Conservation (phyloP, 2,888 invertebrate genomes). For the Cremastinae sp. region DNA sequence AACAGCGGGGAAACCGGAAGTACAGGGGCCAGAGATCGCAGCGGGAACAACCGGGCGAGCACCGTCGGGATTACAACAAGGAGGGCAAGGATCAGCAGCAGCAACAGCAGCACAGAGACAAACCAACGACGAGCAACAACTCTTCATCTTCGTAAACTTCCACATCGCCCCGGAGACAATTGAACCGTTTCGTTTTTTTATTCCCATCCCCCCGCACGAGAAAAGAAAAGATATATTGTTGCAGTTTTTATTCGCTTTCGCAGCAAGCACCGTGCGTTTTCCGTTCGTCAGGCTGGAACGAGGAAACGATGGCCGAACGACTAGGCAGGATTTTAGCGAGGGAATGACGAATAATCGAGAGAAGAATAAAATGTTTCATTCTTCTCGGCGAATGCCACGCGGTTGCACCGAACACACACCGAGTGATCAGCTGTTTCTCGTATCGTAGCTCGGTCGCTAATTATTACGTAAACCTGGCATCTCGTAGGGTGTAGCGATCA, state of each 20-base stretch:
- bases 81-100: conserved; percentile 67
- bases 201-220: no score
- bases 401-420: conserved; percentile 58
- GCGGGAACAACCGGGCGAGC: conserved; percentile 69
- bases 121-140: conserved; percentile 50
- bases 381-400: conserved; percentile 50
- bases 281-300: conserved; percentile 60
- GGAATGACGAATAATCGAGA: conserved; percentile 18
- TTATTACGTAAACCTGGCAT: conserved; percentile 64
- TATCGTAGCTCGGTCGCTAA: conserved; percentile 62
- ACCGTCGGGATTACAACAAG: conserved; percentile 68
- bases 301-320: conserved; percentile 54
- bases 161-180: conserved; percentile 62
- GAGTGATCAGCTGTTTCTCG: conserved; percentile 62
- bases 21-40: conserved; percentile 74
- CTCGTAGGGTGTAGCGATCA: conserved; percentile 60
- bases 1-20: conserved; percentile 73
- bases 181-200: no score
- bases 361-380: conserved; percentile 42
- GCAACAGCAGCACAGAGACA: no score
- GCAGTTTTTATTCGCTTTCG: conserved; percentile 62
- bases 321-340: conserved; percentile 45
- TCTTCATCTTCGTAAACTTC: conserved; percentile 59
- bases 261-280: conserved; percentile 63
- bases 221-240: conserved; percentile 50